Conservation (phyloP, 2,113 vertebrate genomes). For the Eublepharis macularius region DNA sequence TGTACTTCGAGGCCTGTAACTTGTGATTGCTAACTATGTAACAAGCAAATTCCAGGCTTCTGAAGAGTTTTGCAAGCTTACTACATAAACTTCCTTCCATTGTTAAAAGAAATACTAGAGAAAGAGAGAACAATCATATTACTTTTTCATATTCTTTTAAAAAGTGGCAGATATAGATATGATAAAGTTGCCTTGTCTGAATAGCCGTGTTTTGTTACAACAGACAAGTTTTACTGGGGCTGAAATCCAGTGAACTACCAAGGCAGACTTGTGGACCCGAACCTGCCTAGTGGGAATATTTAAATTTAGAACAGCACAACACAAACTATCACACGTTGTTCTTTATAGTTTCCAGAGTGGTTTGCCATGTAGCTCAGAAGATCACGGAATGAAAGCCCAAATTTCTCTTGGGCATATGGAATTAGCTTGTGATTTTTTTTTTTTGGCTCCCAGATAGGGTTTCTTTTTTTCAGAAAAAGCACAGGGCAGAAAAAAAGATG, state of each 20-base stretch:
- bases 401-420: background rate
- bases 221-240: constrained; percentile 51
- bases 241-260: background rate
- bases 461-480: constrained; percentile 54
- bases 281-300: background rate
- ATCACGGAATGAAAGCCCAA: background rate
- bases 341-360: background rate
- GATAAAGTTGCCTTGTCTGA: constrained; percentile 45
- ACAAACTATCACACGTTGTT: background rate
- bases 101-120: constrained; percentile 32
- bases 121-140: constrained; percentile 40
- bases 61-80: background rate
- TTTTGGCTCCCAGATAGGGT: background rate
- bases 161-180: background rate
- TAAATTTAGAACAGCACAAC: background rate
- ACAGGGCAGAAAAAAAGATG: background rate
- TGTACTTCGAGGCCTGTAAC: constrained; percentile 5
- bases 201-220: constrained; percentile 52
- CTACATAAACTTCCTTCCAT: constrained; percentile 5
- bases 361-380: constrained; percentile 40
- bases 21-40: constrained; percentile 36
- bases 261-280: background rate
- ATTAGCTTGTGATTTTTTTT: background rate
- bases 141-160: background rate
- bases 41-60: constrained; percentile 19